Evolutionary conservation across 64 coral and sea anemone species (phyloP), one percentile per base, ranked within the genome.

Genomic region (Porites australiensis): DNA sequence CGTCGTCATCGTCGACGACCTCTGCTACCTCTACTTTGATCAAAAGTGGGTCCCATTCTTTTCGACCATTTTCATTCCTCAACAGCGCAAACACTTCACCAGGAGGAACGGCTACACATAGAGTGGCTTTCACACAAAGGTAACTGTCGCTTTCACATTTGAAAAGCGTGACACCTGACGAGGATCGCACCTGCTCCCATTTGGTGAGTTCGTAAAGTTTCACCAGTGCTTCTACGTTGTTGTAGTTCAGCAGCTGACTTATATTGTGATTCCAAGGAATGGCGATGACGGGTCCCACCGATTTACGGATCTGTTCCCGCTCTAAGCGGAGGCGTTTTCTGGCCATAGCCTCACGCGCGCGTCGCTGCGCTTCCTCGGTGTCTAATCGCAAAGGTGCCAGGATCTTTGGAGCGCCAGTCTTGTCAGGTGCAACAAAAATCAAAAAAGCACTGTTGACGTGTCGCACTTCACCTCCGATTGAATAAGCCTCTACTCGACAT

Each of bases 401-500:
- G 71, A 64, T 92, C 82, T 62, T 87, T 8, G 73, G 74, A 8
- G 4, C 51, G 43, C 90, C 84, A 7, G 79, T 92, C 1, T 79
- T 66, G 13, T 92, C 94, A 52, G 85, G 85, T 0, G 77, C 94
- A 3, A 82, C 70, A 49, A 96, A 96, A 52, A 83, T 96, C 82
- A 96, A 88, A 77, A 92, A 96, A 4, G 94, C 94, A 49, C 94
- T 96, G 66, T 96, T 96, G 9, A 96, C 86, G 62, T 96, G 94
- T 71, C 89, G 74, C 67, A 86, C 52, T 37, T 88, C 57, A 16
- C 90, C 94, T 11, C 90, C 94, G 43, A 96, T 61, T 18, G 69
- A 68, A 63, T 92, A 92, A n/a, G 94, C 89, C 68, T 96, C 94
- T 14, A 96, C 90, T 22, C 94, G 54, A 47, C 90, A 96, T 11